Evolutionary conservation across 2,888 invertebrate genomes (phyloP).

Genomic region (Drosophila fungiperda): DNA sequence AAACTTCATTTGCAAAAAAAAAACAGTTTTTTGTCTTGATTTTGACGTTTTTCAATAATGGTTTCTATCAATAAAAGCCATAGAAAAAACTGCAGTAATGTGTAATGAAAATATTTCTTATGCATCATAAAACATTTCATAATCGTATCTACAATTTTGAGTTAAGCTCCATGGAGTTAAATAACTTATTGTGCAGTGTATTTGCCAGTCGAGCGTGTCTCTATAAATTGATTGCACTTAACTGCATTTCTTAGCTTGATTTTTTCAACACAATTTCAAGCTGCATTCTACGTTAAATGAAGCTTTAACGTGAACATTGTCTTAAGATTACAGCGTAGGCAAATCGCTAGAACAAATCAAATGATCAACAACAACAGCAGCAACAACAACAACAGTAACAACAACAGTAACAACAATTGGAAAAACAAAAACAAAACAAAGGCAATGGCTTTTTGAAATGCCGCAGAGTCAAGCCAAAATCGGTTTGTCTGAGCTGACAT

Average conservation of each 20-base stretch:
- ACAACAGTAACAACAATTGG: slow-evolving; percentile 16
- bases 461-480: slow-evolving; percentile 41
- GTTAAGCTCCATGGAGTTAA: background rate
- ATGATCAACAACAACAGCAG: slow-evolving; percentile 36
- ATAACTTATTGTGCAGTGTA: background rate
- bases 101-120: background rate
- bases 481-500: slow-evolving; percentile 60
- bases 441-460: slow-evolving; percentile 45
- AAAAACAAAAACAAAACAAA: slow-evolving; percentile 38
- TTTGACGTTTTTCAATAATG: too few species aligned
- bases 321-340: slow-evolving; percentile 28
- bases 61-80: too few species aligned
- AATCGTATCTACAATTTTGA: background rate
- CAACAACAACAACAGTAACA: background rate
- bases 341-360: slow-evolving; percentile 36
- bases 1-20: too few species aligned
- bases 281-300: background rate
- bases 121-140: background rate
- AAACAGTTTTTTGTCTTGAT: too few species aligned
- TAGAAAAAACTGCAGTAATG: too few species aligned
- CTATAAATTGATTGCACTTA: background rate
- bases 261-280: background rate
- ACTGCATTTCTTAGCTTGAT: background rate
- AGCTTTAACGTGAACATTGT: background rate
- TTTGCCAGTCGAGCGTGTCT: background rate